Evolutionary conservation across 2,113 vertebrate species (phyloP), one percentile per base, ranked within the genome.

Genomic region (Aegithalos caudatus): DNA sequence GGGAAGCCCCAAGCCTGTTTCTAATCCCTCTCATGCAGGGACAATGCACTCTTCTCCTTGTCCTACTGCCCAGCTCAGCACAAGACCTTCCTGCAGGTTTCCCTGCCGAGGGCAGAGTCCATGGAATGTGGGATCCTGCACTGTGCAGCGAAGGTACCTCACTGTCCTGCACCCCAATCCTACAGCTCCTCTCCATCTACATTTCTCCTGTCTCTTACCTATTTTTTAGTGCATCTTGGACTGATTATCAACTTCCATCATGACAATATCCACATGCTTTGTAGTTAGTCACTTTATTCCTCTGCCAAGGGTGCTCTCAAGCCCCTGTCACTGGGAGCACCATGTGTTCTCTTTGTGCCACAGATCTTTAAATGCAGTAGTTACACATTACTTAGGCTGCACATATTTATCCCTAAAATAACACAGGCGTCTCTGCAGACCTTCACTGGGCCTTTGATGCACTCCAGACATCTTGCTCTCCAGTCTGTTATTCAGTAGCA

Each of bases 361-460:
- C 54, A 86, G 71, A 90, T 86, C 79, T 93, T 93, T 82, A 93
- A 95, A 88, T 66, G 64, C 71, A 83, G 76, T 31, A 77, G 88
- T 94, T 94, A 62, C 9, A 54, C 82, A 58, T 81, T 90, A 90
- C 82, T 90, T 76, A 66, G 79, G 88, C 86, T n/a, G 54, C 76
- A 90, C 54, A 50, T 88, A 92, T 93, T 93, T 95, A 85, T 92
- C 81, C 71, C 67, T 88, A 83, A 93, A 96, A 94, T 94, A 94
- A 92, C 88, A 73, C 67, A 83, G 82, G 71, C 3, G 0, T 95
- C 82, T 92, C 88, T 88, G 42, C n/a, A 94, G 90, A 83, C 79
- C 62, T 95, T 96, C 76, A 44, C 71, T 31, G 84, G 82, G 94
- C 56, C 82, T 97, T 96, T 96, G 95, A 95, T 90, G 92, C 82